Percentiles rank a stretch among this genome's conserved stretches.
These are phyloP conservation scores for Saccostrea echinata DNA, from an alignment of 1,140 invertebrate species.

Conservation along the genomic window DNA sequence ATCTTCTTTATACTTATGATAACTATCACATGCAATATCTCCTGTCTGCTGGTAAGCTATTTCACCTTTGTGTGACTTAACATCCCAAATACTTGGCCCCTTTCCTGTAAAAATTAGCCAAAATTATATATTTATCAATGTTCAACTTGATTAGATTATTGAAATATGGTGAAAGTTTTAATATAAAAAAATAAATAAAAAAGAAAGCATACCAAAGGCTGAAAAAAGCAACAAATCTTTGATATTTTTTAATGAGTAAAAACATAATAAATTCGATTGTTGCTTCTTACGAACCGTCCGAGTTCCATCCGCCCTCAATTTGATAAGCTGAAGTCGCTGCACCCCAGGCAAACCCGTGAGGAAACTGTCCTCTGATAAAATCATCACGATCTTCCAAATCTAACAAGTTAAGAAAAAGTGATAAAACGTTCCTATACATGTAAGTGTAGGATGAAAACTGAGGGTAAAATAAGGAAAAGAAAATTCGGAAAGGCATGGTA, in stretches of 20 bases:
- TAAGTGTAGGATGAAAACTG: too few species aligned
- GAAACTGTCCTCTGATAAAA: slow-evolving; percentile 72
- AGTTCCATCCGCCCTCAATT: slow-evolving; percentile 79
- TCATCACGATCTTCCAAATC: slow-evolving; percentile 62
- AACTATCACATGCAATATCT: slow-evolving; percentile 86
- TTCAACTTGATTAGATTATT: too few species aligned
- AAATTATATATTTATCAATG: too few species aligned
- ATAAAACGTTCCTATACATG: too few species aligned
- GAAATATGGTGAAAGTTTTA: too few species aligned
- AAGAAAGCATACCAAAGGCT: too few species aligned
- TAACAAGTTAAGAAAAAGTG: neutral
- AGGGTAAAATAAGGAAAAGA: too few species aligned
- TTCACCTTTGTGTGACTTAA: slow-evolving; percentile 80
- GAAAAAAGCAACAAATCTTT: too few species aligned
- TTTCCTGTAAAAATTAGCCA: slow-evolving; percentile 76
- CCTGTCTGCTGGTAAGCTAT: slow-evolving; percentile 82
- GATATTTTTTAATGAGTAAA: too few species aligned
- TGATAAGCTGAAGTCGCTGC: slow-evolving; percentile 79
- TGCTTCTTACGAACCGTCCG: slow-evolving; percentile 71
- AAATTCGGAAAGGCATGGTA: neutral
- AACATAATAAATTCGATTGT: neutral
- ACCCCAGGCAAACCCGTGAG: slow-evolving; percentile 77
- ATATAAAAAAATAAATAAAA: too few species aligned
- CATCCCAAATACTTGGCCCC: slow-evolving; percentile 82
- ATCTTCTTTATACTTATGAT: slow-evolving; percentile 85